Base-by-base conservation (phyloP, 1,140 invertebrate species). In the Drosophila serrata region DNA sequence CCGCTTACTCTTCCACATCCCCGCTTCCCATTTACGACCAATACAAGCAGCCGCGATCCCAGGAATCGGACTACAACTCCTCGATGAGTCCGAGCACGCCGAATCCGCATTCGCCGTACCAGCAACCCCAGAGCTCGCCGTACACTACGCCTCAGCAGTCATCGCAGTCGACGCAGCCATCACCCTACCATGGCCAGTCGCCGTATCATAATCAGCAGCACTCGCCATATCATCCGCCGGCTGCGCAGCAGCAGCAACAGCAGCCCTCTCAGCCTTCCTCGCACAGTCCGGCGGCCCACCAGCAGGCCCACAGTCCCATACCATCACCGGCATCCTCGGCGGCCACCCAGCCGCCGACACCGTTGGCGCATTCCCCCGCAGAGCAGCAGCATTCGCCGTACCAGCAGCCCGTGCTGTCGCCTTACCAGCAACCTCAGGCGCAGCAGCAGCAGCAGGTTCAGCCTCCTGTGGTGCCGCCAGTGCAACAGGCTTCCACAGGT, bases 11-110 rank as follows among this genome's bases (percentile, higher is more conserved):
- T 3, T 90, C 90, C 17, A 91, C 92, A 3, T 91, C 92, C 17
- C 90, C 88, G 45, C 51, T 92, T 37, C 82, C 94, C 17, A 93
- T 93, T 11, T 94, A 94, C 39, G 94, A 95, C 63, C 92, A 94
- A 24, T 93, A 94, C 46, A 95, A 94, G 84, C 91, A 93, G 46
- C 91, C 93, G 4, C 72, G 82, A 12, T 90, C 92, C 7, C 92
- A 93, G 55, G 92, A 93, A 60, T 93, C 92, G 0, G 92, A 93
- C 22, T 93, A 93, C 59, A 93, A 93, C 33, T 92, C 91, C 2
- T 93, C 92, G 9, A 93, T 93, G 90, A 92, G 91, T 75, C 92
- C 92, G n/a, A 92, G 90, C 56, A 92, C 91, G 11, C 91, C 91
- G 3, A 93, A 93, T 76, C 92, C 92, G 0, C 90, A 92, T 61